phyloP scores from a whole-genome alignment of 1,140 invertebrate species.

The Meloidogyne hapla region DNA sequence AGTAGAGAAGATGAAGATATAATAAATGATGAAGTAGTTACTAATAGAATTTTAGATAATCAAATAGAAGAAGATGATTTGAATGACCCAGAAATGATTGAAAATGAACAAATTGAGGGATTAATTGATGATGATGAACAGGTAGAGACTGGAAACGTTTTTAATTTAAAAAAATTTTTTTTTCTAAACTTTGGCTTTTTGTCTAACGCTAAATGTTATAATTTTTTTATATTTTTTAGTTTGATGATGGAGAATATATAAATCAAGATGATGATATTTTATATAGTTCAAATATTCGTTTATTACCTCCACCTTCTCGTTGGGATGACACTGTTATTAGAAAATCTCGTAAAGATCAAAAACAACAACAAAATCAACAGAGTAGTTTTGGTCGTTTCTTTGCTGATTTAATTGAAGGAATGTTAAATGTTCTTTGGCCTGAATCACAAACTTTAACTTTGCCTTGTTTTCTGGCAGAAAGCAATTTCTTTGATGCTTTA shows the following conservation, averaged over 20 bases:
- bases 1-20: background rate
- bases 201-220: background rate
- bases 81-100: conserved; percentile 1
- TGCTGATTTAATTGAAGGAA: conserved; percentile 18
- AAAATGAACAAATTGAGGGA: background rate
- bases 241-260: conserved; percentile 4
- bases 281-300: background rate
- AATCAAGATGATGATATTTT: conserved; percentile 11
- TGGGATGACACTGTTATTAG: conserved; percentile 3
- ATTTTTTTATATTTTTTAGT: background rate
- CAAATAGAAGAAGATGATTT: background rate
- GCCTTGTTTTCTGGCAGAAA: conserved; percentile 45
- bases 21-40: background rate
- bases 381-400: background rate
- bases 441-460: conserved; percentile 43
- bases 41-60: background rate
- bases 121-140: background rate
- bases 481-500: conserved; percentile 44
- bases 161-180: too few species aligned
- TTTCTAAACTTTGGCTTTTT: background rate
- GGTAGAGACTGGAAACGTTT: background rate
- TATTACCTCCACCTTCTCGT: conserved; percentile 15
- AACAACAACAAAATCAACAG: background rate
- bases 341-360: background rate
- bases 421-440: conserved; percentile 36